Evolutionary conservation across 2,113 vertebrate genomes (phyloP).

Genomic region (Apistogramma diplotaenia): DNA sequence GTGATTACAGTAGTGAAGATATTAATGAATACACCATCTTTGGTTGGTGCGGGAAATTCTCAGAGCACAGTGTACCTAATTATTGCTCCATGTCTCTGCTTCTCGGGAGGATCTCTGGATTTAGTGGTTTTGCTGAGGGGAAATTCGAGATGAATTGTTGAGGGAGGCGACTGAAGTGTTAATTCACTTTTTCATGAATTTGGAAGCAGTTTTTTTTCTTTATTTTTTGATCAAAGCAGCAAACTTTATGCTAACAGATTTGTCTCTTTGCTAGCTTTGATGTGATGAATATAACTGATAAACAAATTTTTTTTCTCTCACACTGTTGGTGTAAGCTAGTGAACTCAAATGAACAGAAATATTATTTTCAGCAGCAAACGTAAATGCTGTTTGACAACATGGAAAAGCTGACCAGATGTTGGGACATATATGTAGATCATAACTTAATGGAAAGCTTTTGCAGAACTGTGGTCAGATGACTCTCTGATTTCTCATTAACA

Average conservation of each 20-base stretch:
- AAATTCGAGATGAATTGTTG: slow-evolving; percentile 39
- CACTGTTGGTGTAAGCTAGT: neutral
- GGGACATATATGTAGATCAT: neutral
- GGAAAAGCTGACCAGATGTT: neutral
- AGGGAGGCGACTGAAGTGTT: slow-evolving; percentile 17
- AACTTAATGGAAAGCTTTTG: too few species aligned
- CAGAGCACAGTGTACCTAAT: slow-evolving; percentile 41
- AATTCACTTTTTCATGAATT: slow-evolving; percentile 18
- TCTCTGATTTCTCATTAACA: neutral
- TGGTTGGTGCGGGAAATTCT: slow-evolving; percentile 30
- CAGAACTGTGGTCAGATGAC: neutral
- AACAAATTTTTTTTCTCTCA: neutral
- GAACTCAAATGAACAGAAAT: neutral
- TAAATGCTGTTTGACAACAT: neutral
- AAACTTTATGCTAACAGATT: neutral
- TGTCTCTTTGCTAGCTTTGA: neutral
- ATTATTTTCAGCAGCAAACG: neutral
- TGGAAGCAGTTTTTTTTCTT: neutral
- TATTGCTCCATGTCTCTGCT: slow-evolving; percentile 37
- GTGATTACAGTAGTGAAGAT: slow-evolving; percentile 40
- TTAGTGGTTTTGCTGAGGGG: slow-evolving; percentile 36
- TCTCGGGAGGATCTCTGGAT: slow-evolving; percentile 12
- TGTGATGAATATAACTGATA: neutral
- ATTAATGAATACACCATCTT: slow-evolving; percentile 52
- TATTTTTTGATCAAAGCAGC: neutral